Percentiles rank a stretch among this genome's conserved stretches.
Evolutionary conservation across 2,797 vertebrate genomes (phyloP).

Genomic region (Scolopax bukidnonensis): DNA sequence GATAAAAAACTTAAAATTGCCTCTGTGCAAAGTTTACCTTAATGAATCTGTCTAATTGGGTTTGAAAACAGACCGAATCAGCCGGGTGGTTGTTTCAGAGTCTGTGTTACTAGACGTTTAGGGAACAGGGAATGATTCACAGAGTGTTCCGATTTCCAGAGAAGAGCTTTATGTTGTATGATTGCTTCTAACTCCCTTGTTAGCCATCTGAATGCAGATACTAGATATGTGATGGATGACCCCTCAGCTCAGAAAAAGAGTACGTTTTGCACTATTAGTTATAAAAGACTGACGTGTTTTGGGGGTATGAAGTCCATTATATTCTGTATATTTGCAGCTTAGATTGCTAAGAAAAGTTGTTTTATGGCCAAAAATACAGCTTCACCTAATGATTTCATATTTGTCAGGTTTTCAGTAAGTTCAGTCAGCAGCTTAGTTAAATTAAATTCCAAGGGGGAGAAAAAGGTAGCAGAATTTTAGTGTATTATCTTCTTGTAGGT

Average conservation of each 20-base stretch:
- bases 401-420: background rate
- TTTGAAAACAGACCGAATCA: background rate
- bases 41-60: background rate
- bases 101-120: background rate
- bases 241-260: background rate
- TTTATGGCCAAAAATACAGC: background rate
- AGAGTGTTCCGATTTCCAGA: background rate
- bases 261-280: background rate
- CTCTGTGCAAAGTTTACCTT: background rate
- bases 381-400: background rate
- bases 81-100: background rate
- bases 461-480: background rate
- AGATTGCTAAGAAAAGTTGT: background rate
- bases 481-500: background rate
- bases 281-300: background rate
- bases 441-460: background rate
- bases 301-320: background rate
- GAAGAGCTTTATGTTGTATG: background rate
- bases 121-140: background rate
- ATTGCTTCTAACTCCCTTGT: background rate
- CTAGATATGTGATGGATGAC: background rate
- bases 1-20: background rate
- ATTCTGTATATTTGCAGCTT: background rate
- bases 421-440: background rate
- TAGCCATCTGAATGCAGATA: conserved; percentile 9